Conservation (phyloP, 2,113 vertebrate genomes). For the Clarias batrachus region DNA sequence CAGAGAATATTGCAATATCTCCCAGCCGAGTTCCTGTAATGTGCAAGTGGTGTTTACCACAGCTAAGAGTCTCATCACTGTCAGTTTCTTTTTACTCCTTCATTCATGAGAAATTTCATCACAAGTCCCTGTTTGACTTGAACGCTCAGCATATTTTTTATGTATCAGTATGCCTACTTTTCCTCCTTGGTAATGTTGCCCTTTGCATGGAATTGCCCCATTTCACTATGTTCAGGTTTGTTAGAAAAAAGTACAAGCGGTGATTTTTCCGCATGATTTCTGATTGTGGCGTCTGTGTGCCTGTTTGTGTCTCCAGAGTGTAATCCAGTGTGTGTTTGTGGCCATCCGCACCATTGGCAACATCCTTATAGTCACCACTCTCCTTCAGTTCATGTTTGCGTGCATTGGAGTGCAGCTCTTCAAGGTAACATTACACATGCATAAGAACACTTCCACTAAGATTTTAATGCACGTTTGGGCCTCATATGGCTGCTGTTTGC, state of each 20-base stretch:
- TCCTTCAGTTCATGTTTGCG: slow-evolving; percentile 95
- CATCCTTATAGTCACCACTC: slow-evolving; percentile 90
- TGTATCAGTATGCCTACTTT: no score
- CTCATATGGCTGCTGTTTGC: background rate
- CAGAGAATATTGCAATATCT: no score
- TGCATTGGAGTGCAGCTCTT: slow-evolving; percentile 95
- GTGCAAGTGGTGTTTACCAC: no score
- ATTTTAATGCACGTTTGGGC: background rate
- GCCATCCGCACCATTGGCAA: slow-evolving; percentile 91
- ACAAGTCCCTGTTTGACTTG: no score
- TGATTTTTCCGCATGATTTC: background rate
- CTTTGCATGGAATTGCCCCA: no score
- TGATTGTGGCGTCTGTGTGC: background rate
- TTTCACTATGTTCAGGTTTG: slow-evolving; percentile 23
- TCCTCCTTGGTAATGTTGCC: no score
- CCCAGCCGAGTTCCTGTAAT: no score
- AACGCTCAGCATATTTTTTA: no score
- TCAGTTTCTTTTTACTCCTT: no score
- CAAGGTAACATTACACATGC: slow-evolving; percentile 73
- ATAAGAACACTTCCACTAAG: background rate
- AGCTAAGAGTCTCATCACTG: no score
- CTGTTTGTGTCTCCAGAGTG: slow-evolving; percentile 73
- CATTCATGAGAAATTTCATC: no score
- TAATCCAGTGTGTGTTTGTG: slow-evolving; percentile 92
- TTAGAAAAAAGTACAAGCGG: background rate